Conservation (phyloP, 2,797 vertebrate species). For the Gallirallus australis region DNA sequence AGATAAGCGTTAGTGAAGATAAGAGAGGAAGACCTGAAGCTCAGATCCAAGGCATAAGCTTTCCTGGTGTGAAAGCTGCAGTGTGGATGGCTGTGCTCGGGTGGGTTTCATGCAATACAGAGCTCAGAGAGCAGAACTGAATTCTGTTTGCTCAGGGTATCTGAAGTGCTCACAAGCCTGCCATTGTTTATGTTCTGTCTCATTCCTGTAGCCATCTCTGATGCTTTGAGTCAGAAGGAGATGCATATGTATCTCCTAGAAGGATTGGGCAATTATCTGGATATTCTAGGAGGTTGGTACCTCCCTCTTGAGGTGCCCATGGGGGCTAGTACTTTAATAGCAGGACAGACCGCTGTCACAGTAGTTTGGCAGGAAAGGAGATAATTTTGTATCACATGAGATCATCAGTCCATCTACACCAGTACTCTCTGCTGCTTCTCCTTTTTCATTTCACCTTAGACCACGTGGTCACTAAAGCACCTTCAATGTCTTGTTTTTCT, state of each 20-base stretch:
- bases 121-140: background rate
- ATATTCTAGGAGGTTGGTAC: background rate
- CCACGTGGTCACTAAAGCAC: background rate
- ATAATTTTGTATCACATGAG: background rate
- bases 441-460: background rate
- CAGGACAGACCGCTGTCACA: background rate
- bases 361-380: background rate
- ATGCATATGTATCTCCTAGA: background rate
- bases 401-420: background rate
- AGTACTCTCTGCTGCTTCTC: background rate
- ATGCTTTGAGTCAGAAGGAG: background rate
- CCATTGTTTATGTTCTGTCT: background rate
- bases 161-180: background rate
- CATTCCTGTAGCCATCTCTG: background rate
- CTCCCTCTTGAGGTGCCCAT: background rate
- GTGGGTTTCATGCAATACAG: background rate
- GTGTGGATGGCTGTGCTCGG: background rate
- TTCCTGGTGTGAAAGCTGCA: background rate
- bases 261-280: background rate
- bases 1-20: background rate
- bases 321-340: background rate
- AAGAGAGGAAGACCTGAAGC: background rate
- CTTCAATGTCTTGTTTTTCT: background rate
- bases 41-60: background rate
- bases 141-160: background rate